Evolutionary conservation across 2,888 invertebrate species (phyloP), one percentile per base, ranked within the genome.

Genomic region (Patella depressa): DNA sequence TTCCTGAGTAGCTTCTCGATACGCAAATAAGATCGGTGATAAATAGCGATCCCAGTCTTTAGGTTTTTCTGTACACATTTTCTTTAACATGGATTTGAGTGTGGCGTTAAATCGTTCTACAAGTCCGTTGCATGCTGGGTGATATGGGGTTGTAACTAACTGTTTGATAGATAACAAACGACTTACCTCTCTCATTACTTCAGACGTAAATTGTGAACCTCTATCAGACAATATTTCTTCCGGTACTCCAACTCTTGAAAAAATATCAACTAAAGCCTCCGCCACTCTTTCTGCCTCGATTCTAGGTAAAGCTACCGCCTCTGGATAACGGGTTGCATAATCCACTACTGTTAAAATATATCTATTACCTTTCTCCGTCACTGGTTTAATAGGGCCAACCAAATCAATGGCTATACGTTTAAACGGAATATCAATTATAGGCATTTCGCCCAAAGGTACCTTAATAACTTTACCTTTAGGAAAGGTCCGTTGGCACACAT

Each of bases 41-140:
- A 86, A 29, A 72, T 80, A 84, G 34, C 80, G 72, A 75, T 86
- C 84, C 83, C 84, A 85, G 34, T 82, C 77, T 29, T 76, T 78
- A 3, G 81, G 82, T 24, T 73, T 17, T 70, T 85, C 79, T 12
- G 19, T 59, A 53, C 82, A 77, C 79, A 82, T 79, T 57, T 74
- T 80, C 29, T 77, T 57, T n/a, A 85, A 45, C 85, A 85, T 85
- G 9, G 70, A 34, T n/a, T 78, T 78, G 53, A 81, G 69, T 12
- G 74, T 73, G 15, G 72, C 53, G 72, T 81, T 80, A 29, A 81
- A 80, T 54, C 76, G 65, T 77, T 81, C 81, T 5, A 65, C 65
- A 14, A 73, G 55, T 15, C 81, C 81, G 53, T 71, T 57, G 45
- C 34, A 74, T 78, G 69, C 59, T n/a, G 79, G 79, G 77, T 81